Evolutionary conservation across 2,797 vertebrate genomes (phyloP).

Genomic region (Artibeus lituratus): DNA sequence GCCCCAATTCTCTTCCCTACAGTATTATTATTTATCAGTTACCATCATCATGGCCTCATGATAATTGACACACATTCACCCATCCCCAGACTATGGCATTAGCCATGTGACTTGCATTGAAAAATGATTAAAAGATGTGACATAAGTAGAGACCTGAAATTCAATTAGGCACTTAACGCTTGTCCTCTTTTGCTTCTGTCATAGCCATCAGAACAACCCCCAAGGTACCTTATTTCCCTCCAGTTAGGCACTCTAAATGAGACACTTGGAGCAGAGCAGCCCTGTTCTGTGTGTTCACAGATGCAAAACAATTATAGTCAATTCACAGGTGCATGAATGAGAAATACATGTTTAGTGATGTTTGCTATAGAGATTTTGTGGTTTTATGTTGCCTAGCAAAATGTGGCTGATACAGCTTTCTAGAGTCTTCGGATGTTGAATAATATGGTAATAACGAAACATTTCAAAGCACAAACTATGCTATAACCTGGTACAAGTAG

Average conservation of each 20-base stretch:
- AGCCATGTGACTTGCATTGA: not conserved
- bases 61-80: not conserved
- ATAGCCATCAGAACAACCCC: not conserved
- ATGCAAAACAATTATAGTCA: not conserved
- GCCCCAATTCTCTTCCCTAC: not conserved
- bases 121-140: not conserved
- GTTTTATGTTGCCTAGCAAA: not conserved
- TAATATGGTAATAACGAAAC: not conserved
- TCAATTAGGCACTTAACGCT: not conserved
- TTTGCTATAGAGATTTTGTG: not conserved
- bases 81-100: not conserved
- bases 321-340: not conserved
- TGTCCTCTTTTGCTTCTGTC: not conserved
- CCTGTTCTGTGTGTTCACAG: not conserved
- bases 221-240: not conserved
- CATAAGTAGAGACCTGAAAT: not conserved
- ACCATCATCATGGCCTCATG: not conserved
- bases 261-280: not conserved
- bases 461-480: not conserved
- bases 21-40: not conserved
- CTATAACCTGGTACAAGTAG: not conserved
- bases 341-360: not conserved
- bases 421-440: not conserved
- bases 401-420: not conserved
- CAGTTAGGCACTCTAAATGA: not conserved